Evolutionary conservation across 2,113 vertebrate species (phyloP).

Genomic region (Oreochromis tanganicae): DNA sequence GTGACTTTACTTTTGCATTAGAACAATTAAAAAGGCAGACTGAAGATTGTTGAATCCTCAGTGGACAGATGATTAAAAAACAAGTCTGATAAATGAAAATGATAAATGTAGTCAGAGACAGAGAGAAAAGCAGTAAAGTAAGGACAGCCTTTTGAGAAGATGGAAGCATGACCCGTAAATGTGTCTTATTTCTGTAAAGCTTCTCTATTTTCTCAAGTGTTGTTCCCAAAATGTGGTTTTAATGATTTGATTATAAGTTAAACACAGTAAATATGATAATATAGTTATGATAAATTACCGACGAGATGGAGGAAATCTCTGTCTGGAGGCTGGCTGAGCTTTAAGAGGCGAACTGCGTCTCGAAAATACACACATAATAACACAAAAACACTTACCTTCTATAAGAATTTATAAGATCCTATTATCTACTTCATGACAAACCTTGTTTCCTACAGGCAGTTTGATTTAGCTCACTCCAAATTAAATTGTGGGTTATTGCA

Average conservation of each 20-base stretch:
- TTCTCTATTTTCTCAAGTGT: background rate
- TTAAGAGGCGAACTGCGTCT: fast-evolving
- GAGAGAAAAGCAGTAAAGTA: background rate
- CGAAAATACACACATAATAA: background rate
- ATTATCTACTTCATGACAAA: background rate
- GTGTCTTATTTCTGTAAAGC: background rate
- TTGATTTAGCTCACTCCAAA: conserved; percentile 7
- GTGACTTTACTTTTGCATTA: background rate
- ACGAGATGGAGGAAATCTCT: background rate
- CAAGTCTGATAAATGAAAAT: background rate
- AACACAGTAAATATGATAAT: background rate
- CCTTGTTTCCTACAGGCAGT: background rate
- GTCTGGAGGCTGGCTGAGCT: background rate
- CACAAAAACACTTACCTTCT: background rate
- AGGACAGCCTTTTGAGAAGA: background rate
- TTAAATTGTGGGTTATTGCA: conserved; percentile 11
- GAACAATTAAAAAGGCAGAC: background rate
- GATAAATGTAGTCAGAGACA: background rate
- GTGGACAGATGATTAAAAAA: background rate
- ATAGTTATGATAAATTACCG: background rate
- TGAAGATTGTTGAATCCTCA: fast-evolving
- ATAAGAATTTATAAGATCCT: background rate
- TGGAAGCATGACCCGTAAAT: background rate
- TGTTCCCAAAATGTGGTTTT: background rate
- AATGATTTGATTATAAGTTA: background rate